Evolutionary conservation across 2,113 vertebrate species (phyloP).

Genomic region (Dipodomys merriami): DNA sequence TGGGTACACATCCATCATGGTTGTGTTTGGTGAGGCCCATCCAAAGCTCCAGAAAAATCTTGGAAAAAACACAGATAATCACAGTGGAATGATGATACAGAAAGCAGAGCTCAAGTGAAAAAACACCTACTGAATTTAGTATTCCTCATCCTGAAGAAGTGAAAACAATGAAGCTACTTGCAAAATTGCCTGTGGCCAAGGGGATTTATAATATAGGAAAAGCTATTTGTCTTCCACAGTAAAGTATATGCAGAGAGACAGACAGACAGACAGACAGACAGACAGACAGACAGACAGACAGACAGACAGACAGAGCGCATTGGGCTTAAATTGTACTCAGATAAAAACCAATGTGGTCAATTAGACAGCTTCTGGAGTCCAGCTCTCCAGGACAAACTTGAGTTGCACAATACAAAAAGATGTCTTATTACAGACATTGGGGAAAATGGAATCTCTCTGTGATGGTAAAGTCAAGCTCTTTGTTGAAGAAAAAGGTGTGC

Average conservation of each 20-base stretch:
- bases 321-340: not conserved
- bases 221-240: conserved; percentile 36
- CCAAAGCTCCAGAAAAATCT: conserved; percentile 26
- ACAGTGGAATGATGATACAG: conserved; percentile 17
- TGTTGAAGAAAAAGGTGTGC: conserved; percentile 31
- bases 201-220: conserved; percentile 38
- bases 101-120: not conserved
- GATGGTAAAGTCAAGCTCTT: not conserved
- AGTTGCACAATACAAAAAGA: not conserved
- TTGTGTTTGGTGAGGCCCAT: conserved; percentile 24
- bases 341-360: conserved; percentile 1
- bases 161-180: conserved; percentile 30
- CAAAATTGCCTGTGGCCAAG: conserved; percentile 36
- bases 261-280: too few species aligned
- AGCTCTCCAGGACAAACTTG: not conserved
- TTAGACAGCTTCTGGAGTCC: not conserved
- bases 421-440: not conserved
- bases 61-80: not conserved
- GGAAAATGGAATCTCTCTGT: not conserved
- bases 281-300: too few species aligned
- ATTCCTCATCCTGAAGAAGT: not conserved
- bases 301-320: not conserved
- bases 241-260: not conserved
- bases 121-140: conserved; percentile 27
- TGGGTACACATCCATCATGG: conserved; percentile 2